Conservation (phyloP, 30 jellyfish, hydroid and myxozoan species). For the Aurelia coerulea region DNA sequence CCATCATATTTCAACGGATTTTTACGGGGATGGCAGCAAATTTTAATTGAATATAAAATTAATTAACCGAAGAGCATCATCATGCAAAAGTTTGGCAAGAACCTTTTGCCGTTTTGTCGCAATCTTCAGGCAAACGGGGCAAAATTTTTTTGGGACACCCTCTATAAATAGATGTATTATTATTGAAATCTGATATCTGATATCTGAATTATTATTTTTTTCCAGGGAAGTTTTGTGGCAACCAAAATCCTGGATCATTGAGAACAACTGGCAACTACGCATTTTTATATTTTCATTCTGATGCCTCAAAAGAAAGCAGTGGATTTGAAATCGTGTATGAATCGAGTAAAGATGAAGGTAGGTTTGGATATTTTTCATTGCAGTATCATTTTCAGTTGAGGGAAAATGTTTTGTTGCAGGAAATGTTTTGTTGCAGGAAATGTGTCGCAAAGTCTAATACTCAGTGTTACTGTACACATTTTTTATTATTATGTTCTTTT, state of each 20-base stretch:
- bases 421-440: neutral
- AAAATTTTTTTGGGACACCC: too few species aligned
- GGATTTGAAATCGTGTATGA: slow-evolving; percentile 63
- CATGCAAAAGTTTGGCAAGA: too few species aligned
- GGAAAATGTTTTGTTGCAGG: neutral
- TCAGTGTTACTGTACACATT: neutral
- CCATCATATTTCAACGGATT: too few species aligned
- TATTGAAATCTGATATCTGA: too few species aligned
- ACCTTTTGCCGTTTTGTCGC: too few species aligned
- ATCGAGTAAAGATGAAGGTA: slow-evolving; percentile 51
- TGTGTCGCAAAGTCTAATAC: neutral
- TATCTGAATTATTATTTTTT: neutral
- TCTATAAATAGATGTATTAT: too few species aligned
- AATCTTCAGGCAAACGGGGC: too few species aligned
- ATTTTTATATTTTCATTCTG: slow-evolving; percentile 49
- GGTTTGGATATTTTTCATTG: neutral
- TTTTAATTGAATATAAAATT: too few species aligned
- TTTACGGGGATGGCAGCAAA: too few species aligned
- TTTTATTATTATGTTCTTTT: neutral
- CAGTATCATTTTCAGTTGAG: neutral
- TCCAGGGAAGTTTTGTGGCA: slow-evolving; percentile 74
- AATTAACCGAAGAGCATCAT: too few species aligned
- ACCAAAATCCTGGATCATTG: slow-evolving; percentile 36
- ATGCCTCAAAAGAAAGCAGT: slow-evolving; percentile 29
- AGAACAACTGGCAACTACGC: slow-evolving; percentile 50